Evolutionary conservation across 2,888 invertebrate genomes (phyloP).

Genomic region (Mycalesis mineus): DNA sequence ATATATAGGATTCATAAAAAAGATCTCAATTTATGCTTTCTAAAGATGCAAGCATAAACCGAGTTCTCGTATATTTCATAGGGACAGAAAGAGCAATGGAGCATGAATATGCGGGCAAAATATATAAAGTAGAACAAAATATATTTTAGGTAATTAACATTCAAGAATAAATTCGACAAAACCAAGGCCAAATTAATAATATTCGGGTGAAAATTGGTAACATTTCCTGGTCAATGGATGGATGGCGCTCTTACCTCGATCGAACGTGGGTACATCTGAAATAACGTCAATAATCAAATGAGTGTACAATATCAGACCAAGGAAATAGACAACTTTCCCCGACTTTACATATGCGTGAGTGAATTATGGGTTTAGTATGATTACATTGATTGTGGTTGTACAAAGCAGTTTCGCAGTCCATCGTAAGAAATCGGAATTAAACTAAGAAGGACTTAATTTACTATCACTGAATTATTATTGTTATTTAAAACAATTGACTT

Average conservation of each 20-base stretch:
- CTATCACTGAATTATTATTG: no score
- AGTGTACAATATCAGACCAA: slow-evolving; percentile 50
- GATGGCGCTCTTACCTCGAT: slow-evolving; percentile 70
- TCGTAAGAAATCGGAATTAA: no score
- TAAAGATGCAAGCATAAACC: slow-evolving; percentile 12
- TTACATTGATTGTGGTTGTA: slow-evolving; percentile 43
- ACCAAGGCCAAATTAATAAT: slow-evolving; percentile 33
- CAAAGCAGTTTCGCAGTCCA: slow-evolving; percentile 55
- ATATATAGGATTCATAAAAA: slow-evolving; percentile 26
- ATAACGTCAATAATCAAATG: slow-evolving; percentile 61
- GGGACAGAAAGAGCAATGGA: slow-evolving; percentile 30
- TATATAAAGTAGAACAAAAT: slow-evolving; percentile 27
- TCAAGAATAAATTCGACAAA: slow-evolving; percentile 18
- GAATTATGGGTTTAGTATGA: slow-evolving; percentile 38
- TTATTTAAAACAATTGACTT: no score
- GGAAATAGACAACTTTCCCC: slow-evolving; percentile 64
- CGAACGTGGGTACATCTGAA: slow-evolving; percentile 67
- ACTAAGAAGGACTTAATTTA: no score
- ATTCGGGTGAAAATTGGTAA: slow-evolving; percentile 54
- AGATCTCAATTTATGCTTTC: slow-evolving; percentile 15
- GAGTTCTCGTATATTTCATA: slow-evolving; percentile 5
- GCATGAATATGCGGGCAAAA: slow-evolving; percentile 31
- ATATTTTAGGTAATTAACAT: slow-evolving; percentile 30
- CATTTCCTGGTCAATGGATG: slow-evolving; percentile 60
- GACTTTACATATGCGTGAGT: slow-evolving; percentile 32